Evolutionary conservation across 2,797 vertebrate genomes (phyloP).

Genomic region (Erithacus rubecula): DNA sequence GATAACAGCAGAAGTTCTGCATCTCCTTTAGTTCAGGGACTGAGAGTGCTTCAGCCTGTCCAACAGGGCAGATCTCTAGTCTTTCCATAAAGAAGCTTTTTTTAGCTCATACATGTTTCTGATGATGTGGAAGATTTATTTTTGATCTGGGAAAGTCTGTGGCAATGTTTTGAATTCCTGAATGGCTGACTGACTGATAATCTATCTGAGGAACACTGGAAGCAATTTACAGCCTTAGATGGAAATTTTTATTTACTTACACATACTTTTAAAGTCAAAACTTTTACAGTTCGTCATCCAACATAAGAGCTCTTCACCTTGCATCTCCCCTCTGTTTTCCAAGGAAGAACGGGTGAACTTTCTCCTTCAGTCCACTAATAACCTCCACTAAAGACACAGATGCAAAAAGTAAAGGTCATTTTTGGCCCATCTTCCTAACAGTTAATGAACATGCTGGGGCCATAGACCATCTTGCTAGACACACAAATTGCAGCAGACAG

Average conservation of each 20-base stretch:
- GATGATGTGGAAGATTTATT: slow-evolving; percentile 37
- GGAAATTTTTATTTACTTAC: slow-evolving; percentile 6
- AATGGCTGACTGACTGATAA: background rate
- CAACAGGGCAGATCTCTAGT: background rate
- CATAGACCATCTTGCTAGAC: background rate
- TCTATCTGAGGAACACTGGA: background rate
- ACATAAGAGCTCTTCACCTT: background rate
- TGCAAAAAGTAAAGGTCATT: background rate
- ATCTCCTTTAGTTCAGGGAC: background rate
- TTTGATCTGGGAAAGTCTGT: slow-evolving; percentile 56
- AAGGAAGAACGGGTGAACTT: background rate
- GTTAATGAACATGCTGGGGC: background rate
- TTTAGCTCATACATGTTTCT: background rate
- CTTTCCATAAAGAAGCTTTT: background rate
- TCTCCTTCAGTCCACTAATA: background rate
- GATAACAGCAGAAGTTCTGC: background rate
- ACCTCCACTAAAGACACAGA: background rate
- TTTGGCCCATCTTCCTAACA: background rate
- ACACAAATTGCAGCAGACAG: background rate
- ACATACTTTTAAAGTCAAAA: background rate
- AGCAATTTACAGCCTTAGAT: slow-evolving; percentile 43
- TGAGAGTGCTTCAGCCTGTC: background rate
- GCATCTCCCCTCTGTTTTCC: background rate
- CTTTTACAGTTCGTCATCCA: background rate
- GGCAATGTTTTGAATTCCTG: slow-evolving; percentile 58